These are phyloP conservation scores for Agonopterix subpropinquella DNA, from an alignment of 2,888 invertebrate species.

Conservation along the genomic window DNA sequence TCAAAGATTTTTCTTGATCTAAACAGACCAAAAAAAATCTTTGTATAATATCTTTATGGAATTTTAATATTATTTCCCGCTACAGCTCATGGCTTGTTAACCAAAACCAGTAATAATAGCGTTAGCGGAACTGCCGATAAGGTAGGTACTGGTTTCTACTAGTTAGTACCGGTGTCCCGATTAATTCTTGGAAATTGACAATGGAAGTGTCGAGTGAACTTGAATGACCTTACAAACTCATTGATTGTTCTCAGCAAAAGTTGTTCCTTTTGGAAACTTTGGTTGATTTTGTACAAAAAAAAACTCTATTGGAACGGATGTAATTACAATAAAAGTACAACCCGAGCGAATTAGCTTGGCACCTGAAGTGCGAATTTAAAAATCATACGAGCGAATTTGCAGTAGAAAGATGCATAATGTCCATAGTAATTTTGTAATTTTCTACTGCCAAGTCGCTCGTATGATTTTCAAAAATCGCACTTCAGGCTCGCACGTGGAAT, in stretches of 20 bases:
- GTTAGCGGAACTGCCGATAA: slow-evolving; percentile 12
- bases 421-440: too few relatives aligned
- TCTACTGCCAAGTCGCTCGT: too few relatives aligned
- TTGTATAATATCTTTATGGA: too few relatives aligned
- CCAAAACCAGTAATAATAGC: slow-evolving; percentile 11
- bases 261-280: not conserved
- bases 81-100: not conserved
- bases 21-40: too few relatives aligned
- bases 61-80: not conserved
- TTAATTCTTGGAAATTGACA: slow-evolving; percentile 7
- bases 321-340: too few relatives aligned
- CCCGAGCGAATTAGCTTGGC: too few relatives aligned
- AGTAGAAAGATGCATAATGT: too few relatives aligned
- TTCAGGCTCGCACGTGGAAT: too few relatives aligned
- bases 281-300: not conserved
- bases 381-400: too few relatives aligned
- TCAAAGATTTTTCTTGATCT: too few relatives aligned
- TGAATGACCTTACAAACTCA: not conserved
- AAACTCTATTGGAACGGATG: not conserved
- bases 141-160: slow-evolving; percentile 1
- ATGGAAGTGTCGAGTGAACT: not conserved
- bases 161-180: slow-evolving; percentile 4
- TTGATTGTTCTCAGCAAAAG: not conserved
- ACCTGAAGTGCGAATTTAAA: too few relatives aligned
- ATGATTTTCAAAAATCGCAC: too few relatives aligned